Percentiles rank a stretch among this genome's conserved stretches.
These are phyloP conservation scores for Carposina sasakii DNA, from an alignment of 1,140 invertebrate species.

Conservation along the genomic window DNA sequence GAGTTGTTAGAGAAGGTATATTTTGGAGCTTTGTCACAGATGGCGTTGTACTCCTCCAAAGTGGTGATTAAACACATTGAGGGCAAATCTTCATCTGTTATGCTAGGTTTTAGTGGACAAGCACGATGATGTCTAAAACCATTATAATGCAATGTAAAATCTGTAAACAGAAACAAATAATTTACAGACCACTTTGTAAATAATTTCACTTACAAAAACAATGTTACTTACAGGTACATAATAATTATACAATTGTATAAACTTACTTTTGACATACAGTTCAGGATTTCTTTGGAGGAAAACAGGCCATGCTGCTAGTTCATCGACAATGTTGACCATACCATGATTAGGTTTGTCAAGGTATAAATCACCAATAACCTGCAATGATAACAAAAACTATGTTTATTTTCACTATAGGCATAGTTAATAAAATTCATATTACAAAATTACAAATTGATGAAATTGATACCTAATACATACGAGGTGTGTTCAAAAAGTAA, in stretches of 20 bases:
- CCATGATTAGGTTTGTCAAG: slow-evolving; percentile 23
- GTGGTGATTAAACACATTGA: slow-evolving; percentile 21
- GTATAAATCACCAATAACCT: slow-evolving; percentile 44
- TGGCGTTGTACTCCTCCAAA: slow-evolving; percentile 21
- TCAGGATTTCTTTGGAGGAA: slow-evolving; percentile 37
- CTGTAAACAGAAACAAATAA: slow-evolving; percentile 25
- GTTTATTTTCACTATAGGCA: too few species aligned
- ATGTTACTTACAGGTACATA: too few species aligned
- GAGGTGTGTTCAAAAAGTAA: too few species aligned
- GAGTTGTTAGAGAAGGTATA: slow-evolving; percentile 8
- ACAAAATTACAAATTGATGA: too few species aligned
- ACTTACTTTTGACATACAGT: slow-evolving; percentile 38
- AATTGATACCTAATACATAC: too few species aligned
- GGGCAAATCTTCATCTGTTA: slow-evolving; percentile 24
- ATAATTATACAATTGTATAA: slow-evolving; percentile 1
- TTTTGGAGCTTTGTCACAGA: slow-evolving; percentile 14
- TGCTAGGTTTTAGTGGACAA: slow-evolving; percentile 32
- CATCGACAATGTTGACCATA: slow-evolving; percentile 33
- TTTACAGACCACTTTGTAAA: too few species aligned
- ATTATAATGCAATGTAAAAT: slow-evolving; percentile 28
- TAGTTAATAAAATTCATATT: too few species aligned
- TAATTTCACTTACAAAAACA: too few species aligned
- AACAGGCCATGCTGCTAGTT: slow-evolving; percentile 38
- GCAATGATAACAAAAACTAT: slow-evolving; percentile 15
- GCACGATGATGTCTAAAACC: slow-evolving; percentile 35